Evolutionary conservation across 2,113 vertebrate species (phyloP), one percentile per base, ranked within the genome.

Genomic region (Ammospiza nelsoni): DNA sequence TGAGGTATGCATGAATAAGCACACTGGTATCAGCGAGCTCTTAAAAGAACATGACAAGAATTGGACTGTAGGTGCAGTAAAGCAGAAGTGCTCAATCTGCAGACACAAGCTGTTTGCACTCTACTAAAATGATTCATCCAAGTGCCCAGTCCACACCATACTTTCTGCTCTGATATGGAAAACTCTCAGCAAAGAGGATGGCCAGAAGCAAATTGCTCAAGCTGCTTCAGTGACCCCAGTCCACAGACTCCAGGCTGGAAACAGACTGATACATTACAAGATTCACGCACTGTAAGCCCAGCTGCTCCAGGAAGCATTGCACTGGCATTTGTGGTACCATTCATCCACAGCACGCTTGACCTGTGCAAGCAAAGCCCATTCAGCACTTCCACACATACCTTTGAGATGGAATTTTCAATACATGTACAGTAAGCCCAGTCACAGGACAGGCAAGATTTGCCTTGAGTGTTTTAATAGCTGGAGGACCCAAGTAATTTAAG

Each of bases 281-380:
- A 82, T 75, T 37, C 52, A 46, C 0, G 0, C 0, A 0, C 19
- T 5, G 10, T 39, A 51, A 84, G 35, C 52, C 43, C 77, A 61
- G 69, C 66, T 68, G 69, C 62, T 72, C 69, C 59, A 33, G 19
- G 23, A 89, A 90, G 27, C 10, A 63, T 35, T 8, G 67, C 23
- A 61, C 14, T 11, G 4, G 20, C 51, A 20, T 58, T 29, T 4
- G 1, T 11, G 28, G 41, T n/a, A 75, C 41, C 23, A 67, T 16
- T 88, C 83, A 80, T 25, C 48, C 68, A 74, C 0, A 51, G 59
- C 49, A 57, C 0, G 0, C 59, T 24, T 51, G 33, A 82, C 29
- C 69, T 78, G 41, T 3, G 63, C 58, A 54, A 77, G 76, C 25
- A 19, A 77, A 59, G 84, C 24, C 77, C 68, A 52, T 25, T 67